phyloP scores from a whole-genome alignment of 2,888 invertebrate species.

The Eledone cirrhosa region DNA sequence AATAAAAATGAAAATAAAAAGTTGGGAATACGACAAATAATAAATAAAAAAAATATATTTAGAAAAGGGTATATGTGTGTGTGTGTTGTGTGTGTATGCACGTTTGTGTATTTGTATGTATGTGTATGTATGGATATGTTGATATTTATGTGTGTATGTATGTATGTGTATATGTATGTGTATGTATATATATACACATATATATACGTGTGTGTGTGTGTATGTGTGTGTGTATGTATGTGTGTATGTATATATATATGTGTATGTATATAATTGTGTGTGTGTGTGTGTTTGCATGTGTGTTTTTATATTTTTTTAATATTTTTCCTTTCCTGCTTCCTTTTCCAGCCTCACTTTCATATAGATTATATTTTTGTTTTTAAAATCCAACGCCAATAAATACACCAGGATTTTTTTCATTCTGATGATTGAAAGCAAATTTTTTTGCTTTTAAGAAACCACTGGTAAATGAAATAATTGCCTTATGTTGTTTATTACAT shows the following conservation, averaged over 20 bases:
- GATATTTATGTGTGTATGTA: neutral
- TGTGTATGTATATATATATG: neutral
- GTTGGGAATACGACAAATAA: too few species aligned
- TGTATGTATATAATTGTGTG: too few species aligned
- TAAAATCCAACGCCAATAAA: too few species aligned
- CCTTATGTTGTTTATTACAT: neutral
- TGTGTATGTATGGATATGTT: neutral
- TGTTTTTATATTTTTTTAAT: too few species aligned
- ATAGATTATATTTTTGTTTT: too few species aligned
- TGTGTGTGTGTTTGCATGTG: too few species aligned
- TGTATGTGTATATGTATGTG: neutral
- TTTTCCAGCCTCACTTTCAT: too few species aligned
- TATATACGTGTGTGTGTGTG: neutral
- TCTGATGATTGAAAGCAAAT: too few species aligned
- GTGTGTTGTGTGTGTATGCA: neutral
- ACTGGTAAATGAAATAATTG: neutral
- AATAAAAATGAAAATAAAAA: too few species aligned
- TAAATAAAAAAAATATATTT: neutral
- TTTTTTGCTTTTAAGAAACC: too few species aligned
- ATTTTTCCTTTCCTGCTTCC: too few species aligned
- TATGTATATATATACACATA: neutral
- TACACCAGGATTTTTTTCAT: too few species aligned
- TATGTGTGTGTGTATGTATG: neutral
- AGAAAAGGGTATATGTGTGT: neutral
- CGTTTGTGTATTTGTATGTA: neutral